Conservation (phyloP, 2,888 invertebrate species). For the Cerceris ruficornis region DNA sequence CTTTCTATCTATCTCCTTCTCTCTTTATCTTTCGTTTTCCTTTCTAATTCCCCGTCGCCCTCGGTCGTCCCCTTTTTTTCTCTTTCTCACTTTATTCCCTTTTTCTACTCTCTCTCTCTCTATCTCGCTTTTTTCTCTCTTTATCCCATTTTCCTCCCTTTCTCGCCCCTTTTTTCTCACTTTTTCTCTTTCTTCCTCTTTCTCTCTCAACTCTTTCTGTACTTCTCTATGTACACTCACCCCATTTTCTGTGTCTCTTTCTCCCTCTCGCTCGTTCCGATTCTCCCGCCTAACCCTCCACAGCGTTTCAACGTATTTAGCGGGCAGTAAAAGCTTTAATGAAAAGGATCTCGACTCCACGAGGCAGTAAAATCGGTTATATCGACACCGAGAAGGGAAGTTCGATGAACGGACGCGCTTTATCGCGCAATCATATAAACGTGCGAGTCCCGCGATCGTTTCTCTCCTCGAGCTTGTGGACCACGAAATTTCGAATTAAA, state of each 20-base stretch:
- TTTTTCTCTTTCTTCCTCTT: not conserved
- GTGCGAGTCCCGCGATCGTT: constrained; percentile 20
- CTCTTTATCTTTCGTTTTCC: constrained; percentile 5
- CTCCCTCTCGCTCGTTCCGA: constrained; percentile 5
- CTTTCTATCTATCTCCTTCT: not conserved
- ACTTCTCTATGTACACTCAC: not conserved
- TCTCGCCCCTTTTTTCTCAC: not conserved
- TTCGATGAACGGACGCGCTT: constrained; percentile 50
- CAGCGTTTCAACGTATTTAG: constrained; percentile 71
- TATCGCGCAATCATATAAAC: constrained; percentile 60
- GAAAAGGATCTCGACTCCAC: constrained; percentile 69
- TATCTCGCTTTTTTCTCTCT: not conserved
- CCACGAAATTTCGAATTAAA: constrained; percentile 32
- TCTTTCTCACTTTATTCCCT: no score
- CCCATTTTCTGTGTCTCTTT: constrained; percentile 4
- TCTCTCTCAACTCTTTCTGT: not conserved
- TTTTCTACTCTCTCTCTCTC: not conserved
- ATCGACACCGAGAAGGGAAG: constrained; percentile 48
- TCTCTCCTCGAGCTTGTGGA: constrained; percentile 21
- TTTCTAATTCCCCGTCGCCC: not conserved
- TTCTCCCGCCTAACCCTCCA: constrained; percentile 24
- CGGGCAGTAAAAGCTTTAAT: constrained; percentile 74
- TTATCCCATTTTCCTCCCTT: constrained; percentile 3
- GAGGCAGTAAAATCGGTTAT: constrained; percentile 68
- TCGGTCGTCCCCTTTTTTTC: no score